Conservation (phyloP, 2,113 vertebrate species). For the Trematocara macrostoma region DNA sequence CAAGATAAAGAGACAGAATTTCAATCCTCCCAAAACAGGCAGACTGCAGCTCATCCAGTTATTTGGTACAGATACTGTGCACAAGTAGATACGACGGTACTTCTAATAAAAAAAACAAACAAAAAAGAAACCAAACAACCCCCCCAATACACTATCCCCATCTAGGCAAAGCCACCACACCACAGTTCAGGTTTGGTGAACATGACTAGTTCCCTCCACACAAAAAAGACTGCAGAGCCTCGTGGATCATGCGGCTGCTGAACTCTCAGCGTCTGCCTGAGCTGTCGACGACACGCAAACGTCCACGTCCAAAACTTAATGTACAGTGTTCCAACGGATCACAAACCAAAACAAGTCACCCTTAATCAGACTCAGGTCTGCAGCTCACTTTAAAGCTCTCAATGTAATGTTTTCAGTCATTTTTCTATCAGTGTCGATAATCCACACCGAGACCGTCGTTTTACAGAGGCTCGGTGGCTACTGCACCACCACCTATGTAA, state of each 20-base stretch:
- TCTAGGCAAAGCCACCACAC: constrained; percentile 23
- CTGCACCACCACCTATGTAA: constrained; percentile 32
- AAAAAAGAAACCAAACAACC: background rate
- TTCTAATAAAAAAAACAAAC: constrained; percentile 13
- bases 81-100: constrained; percentile 74
- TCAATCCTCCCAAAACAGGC: constrained; percentile 73
- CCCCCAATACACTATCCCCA: constrained; percentile 20
- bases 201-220: background rate
- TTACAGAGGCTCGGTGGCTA: constrained; percentile 39
- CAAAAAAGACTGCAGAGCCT: constrained; percentile 13
- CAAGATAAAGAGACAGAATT: constrained; percentile 52
- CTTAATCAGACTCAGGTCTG: constrained; percentile 11
- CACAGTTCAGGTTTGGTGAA: background rate
- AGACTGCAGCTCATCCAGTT: constrained; percentile 83
- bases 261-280: constrained; percentile 22
- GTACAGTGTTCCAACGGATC: constrained; percentile 18
- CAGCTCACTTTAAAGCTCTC: constrained; percentile 68
- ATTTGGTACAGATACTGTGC: constrained; percentile 84
- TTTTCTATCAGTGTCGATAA: constrained; percentile 45
- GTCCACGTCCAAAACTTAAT: constrained; percentile 19
- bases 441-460: constrained; percentile 19
- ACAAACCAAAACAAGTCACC: constrained; percentile 18
- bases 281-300: constrained; percentile 30
- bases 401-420: constrained; percentile 47
- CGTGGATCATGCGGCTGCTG: constrained; percentile 14